Percentiles rank a stretch among this genome's conserved stretches.
These are phyloP conservation scores for Congeria kusceri DNA, from an alignment of 2,888 invertebrate genomes.

Conservation along the genomic window DNA sequence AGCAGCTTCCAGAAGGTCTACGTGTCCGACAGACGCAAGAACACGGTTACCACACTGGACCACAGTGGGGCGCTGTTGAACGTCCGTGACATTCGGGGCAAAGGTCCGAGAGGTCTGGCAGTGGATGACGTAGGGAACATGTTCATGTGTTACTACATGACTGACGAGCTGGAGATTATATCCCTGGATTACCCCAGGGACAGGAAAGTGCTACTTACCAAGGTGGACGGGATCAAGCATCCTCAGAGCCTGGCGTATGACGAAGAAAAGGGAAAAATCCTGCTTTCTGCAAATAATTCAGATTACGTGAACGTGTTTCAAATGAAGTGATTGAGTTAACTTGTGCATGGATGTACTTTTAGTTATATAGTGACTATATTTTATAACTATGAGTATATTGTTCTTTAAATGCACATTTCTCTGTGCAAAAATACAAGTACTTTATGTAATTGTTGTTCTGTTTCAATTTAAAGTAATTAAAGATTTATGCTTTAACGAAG, in stretches of 20 bases:
- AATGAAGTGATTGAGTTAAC: slow-evolving; percentile 15
- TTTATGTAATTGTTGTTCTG: no score
- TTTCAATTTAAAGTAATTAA: no score
- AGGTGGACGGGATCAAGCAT: slow-evolving; percentile 41
- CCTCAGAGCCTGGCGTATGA: slow-evolving; percentile 33
- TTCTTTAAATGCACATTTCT: no score
- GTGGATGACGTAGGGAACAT: slow-evolving; percentile 33
- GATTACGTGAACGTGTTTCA: slow-evolving; percentile 29
- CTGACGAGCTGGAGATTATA: slow-evolving; percentile 39
- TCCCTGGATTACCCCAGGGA: slow-evolving; percentile 20
- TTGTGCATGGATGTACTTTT: no score
- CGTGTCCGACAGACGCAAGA: slow-evolving; percentile 35
- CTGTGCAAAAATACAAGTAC: no score
- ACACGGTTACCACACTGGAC: slow-evolving; percentile 30
- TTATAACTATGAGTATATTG: no score
- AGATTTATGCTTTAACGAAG: no score
- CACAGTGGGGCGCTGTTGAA: slow-evolving; percentile 5
- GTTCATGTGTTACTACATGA: slow-evolving; percentile 39
- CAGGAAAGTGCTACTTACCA: slow-evolving; percentile 16
- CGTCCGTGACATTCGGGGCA: slow-evolving; percentile 8
- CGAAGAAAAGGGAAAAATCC: slow-evolving; percentile 24
- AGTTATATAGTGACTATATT: no score
- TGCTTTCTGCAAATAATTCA: slow-evolving; percentile 21
- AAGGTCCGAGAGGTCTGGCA: slow-evolving; percentile 41
- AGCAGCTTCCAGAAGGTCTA: slow-evolving; percentile 12